Percentiles rank a stretch among this genome's conserved stretches.
Evolutionary conservation across 2,888 invertebrate species (phyloP).

Genomic region (Osedax frankpressi): DNA sequence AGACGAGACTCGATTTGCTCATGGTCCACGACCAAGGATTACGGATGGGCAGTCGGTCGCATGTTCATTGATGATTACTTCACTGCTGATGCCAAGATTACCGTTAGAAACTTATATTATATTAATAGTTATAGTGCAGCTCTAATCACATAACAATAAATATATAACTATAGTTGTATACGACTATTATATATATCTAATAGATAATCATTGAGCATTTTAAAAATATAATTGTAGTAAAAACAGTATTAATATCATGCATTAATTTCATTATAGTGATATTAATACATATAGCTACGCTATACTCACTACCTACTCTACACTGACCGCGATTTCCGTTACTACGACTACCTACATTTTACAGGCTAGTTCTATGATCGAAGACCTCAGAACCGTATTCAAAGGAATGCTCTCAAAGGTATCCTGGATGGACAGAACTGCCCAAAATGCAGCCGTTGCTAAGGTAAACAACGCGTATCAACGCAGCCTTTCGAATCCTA

Average conservation of each 20-base stretch:
- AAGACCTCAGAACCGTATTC: background rate
- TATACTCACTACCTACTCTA: no score
- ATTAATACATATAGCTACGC: no score
- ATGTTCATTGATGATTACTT: background rate
- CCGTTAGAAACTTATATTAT: no score
- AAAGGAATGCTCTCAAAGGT: background rate
- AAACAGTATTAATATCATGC: no score
- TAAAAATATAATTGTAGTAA: no score
- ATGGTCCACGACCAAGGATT: background rate
- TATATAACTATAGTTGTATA: no score
- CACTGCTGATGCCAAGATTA: background rate
- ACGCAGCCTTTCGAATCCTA: background rate
- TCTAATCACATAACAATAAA: no score
- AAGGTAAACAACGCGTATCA: background rate
- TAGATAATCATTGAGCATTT: no score
- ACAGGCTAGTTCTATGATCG: background rate
- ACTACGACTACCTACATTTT: background rate
- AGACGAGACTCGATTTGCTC: background rate
- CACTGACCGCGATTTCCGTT: no score
- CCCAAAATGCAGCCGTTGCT: background rate
- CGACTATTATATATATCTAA: no score
- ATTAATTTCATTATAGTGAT: no score
- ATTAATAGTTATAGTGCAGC: no score
- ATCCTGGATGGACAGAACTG: background rate
- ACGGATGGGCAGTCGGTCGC: background rate